Base-by-base conservation (phyloP, 2,888 invertebrate species). In the Ophioninae sp. region DNA sequence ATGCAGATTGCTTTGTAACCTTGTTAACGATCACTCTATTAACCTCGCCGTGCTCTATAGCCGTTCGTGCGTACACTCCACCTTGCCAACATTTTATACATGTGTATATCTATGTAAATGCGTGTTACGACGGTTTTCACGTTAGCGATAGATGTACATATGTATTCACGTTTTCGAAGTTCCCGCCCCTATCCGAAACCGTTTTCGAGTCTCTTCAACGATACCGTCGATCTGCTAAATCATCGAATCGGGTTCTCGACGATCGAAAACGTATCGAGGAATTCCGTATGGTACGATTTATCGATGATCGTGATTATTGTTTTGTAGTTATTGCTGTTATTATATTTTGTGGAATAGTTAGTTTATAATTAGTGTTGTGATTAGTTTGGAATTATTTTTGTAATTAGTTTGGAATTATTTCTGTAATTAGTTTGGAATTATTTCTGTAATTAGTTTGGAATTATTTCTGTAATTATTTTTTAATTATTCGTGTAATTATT, bases 1-100 rank as follows among this genome's bases (percentile, higher is more conserved):
- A 92, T 92, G 92, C 91, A 93, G 92, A 93, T 93, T 92, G 92
- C 92, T 92, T 92, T 90, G 90, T 92, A 92, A 93, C 91, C 90
- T 90, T 89, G 90, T 93, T 92, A 93, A 91, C 90, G 91, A 92
- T 92, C 91, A 90, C 91, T 91, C 90, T 89, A 91, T 93, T 92
- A 92, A 90, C 88, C 88, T 89, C 87, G 87, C 88, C 88, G 88
- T 87, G 87, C 86, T 30, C 30, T 87, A 74, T 76, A 68, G 51
- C 63, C 56, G 82, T 68, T 81, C 78, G 72, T 77, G 65, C 81
- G 56, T 73, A 72, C 61, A 73, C 61, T 63, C 59, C 68, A 63
- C 67, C 17, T 10, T 61, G 63, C 65, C 71, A 58, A 71, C 39
- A 44, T 69, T 17, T 23, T 22, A 61, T 56, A 64, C 39, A 64